Percentiles rank a stretch among this genome's conserved stretches.
Evolutionary conservation across 2,888 invertebrate genomes (phyloP).

Genomic region (Eubasilissa splendida): DNA sequence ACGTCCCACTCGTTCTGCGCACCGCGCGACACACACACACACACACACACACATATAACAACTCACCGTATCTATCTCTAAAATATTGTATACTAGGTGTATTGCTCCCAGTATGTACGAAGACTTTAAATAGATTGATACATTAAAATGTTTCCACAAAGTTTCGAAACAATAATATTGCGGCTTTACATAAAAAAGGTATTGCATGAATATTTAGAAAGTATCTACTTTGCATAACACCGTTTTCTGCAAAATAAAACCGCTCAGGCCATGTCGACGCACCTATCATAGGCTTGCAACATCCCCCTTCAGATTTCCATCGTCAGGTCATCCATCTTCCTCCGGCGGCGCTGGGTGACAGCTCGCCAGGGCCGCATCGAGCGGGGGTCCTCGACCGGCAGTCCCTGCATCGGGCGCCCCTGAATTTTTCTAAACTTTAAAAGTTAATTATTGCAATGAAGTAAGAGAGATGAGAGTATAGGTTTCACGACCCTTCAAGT

Average conservation of each 20-base stretch:
- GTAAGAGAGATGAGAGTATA: no score
- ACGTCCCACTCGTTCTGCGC: no score
- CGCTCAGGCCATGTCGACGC: slow-evolving; percentile 39
- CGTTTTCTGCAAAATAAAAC: background rate
- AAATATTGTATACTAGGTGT: no score
- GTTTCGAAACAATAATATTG: background rate
- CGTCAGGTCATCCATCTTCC: slow-evolving; percentile 78
- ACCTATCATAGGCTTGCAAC: slow-evolving; percentile 44
- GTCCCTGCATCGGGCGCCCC: background rate
- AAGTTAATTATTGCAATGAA: no score
- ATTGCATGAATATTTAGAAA: no score
- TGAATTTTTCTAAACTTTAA: background rate
- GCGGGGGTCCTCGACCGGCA: slow-evolving; percentile 64
- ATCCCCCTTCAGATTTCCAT: slow-evolving; percentile 73
- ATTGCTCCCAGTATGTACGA: background rate
- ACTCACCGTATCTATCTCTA: no score
- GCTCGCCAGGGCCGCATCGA: slow-evolving; percentile 67
- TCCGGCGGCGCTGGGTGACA: slow-evolving; percentile 71
- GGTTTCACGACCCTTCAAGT: background rate
- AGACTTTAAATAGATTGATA: background rate
- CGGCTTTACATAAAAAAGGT: background rate
- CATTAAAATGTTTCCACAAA: background rate
- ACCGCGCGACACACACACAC: no score
- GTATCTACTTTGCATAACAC: no score
- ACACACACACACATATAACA: no score